Conservation (phyloP, 2,888 invertebrate genomes). For the Dynastes maya region DNA sequence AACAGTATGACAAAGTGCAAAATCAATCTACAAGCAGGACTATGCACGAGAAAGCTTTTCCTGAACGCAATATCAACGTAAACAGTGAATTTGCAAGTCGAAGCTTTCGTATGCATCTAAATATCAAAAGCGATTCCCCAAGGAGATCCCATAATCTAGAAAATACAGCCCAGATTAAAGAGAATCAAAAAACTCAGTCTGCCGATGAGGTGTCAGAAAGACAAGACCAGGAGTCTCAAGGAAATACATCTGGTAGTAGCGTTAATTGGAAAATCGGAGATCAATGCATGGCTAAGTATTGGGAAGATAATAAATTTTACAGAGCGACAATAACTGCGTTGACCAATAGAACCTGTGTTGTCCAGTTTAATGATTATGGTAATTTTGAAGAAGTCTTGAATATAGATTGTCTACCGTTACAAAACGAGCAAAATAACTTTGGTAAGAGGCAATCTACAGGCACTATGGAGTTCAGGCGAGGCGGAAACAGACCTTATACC, state of each 20-base stretch:
- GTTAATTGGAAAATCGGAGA: constrained; percentile 83
- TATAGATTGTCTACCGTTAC: constrained; percentile 80
- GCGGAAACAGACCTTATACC: constrained; percentile 46
- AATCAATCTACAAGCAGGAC: constrained; percentile 2
- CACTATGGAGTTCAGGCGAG: constrained; percentile 51
- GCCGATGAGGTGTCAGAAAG: background rate
- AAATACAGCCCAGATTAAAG: background rate
- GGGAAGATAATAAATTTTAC: constrained; percentile 94
- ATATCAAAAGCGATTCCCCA: constrained; percentile 57
- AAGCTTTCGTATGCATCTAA: constrained; percentile 66
- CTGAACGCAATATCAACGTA: constrained; percentile 52
- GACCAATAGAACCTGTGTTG: constrained; percentile 88
- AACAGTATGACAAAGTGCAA: constrained; percentile 22
- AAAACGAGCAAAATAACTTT: constrained; percentile 40
- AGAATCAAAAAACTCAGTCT: constrained; percentile 43
- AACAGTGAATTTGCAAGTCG: constrained; percentile 67
- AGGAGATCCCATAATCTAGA: constrained; percentile 30
- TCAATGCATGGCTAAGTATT: constrained; percentile 90
- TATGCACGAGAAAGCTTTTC: constrained; percentile 6
- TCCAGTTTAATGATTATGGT: constrained; percentile 89
- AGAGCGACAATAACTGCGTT: constrained; percentile 87
- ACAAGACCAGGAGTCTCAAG: background rate
- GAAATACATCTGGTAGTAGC: background rate
- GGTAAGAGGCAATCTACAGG: constrained; percentile 49
- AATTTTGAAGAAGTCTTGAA: constrained; percentile 92